These are phyloP conservation scores for Phalacrocorax aristotelis DNA, from an alignment of 2,113 vertebrate genomes.

Conservation along the genomic window DNA sequence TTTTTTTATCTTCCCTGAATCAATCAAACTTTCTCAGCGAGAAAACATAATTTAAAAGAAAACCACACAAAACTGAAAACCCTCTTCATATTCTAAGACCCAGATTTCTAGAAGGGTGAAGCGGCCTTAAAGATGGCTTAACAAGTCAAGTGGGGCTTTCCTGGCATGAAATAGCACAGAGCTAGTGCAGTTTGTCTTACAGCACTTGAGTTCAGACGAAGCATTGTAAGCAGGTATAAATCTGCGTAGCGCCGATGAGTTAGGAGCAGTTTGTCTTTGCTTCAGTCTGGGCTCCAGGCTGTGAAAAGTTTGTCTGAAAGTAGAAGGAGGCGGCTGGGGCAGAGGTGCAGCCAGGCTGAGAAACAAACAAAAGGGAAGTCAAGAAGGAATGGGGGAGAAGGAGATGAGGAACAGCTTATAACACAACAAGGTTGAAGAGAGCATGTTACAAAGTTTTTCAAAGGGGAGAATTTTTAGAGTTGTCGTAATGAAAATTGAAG, in stretches of 20 bases:
- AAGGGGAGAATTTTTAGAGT: not conserved
- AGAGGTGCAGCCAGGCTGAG: not conserved
- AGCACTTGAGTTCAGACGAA: not conserved
- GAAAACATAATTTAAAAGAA: not conserved
- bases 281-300: not conserved
- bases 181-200: not conserved
- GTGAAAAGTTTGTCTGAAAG: not conserved
- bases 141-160: not conserved
- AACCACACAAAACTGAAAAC: not conserved
- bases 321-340: not conserved
- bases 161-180: not conserved
- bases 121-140: not conserved
- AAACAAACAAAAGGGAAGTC: not conserved
- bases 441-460: fast-evolving
- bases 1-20: not conserved
- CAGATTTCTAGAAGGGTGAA: not conserved
- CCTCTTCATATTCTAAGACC: not conserved
- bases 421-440: not conserved
- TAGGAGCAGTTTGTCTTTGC: not conserved
- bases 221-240: not conserved
- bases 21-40: constrained; percentile 5
- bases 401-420: not conserved
- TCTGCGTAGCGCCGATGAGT: not conserved
- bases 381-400: not conserved
- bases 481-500: not conserved